Evolutionary conservation across 2,113 vertebrate genomes (phyloP), one percentile per base, ranked within the genome.

Genomic region (Actinemys pallida): DNA sequence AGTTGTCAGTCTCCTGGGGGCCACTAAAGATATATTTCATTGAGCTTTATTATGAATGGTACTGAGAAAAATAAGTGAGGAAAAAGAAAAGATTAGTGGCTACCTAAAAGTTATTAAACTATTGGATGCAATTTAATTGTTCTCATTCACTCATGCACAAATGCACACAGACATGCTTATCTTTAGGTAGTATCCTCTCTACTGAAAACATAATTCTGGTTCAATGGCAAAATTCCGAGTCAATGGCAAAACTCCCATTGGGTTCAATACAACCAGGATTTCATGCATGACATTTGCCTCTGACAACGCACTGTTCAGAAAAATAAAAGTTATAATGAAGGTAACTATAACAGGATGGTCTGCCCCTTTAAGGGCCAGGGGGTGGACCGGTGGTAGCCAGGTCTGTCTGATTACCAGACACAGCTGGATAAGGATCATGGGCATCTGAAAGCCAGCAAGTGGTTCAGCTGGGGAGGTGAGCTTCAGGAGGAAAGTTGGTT

Each of bases 1-100:
- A 94, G 90, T 22, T 95, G 72, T 90, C 39, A 39, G 16, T 95
- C 92, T 96, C 85, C 87, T 62, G 84, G n/a, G 93, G 95, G 1
- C 8, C 82, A 89, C 45, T 47, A 96, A 83, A 87, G 54, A 82
- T 89, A 57, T 88, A 50, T 95, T 95, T 95, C 75, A 83, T 89
- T 94, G 82, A 94, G 53, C 11, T 91, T 9, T 65, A 25, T 80
- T 86, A 94, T 39, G 57, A 96, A 81, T 50, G 29, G 87, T 91
- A 90, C 56, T 94, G 86, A 96, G 87, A 72, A 92, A 96, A 96
- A 82, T 81, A 92, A 89, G 45, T 89, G 50, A 96, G 52, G 24
- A 91, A 88, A 29, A 89, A 83, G 89, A 92, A 86, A 87, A 91
- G 4, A 80, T 95, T 85, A 92, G 35, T 83, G 54, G 82, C n/a